Percentiles rank a stretch among this genome's conserved stretches.
Evolutionary conservation across 2,888 invertebrate species (phyloP).

Genomic region (Ormyrus labotus): DNA sequence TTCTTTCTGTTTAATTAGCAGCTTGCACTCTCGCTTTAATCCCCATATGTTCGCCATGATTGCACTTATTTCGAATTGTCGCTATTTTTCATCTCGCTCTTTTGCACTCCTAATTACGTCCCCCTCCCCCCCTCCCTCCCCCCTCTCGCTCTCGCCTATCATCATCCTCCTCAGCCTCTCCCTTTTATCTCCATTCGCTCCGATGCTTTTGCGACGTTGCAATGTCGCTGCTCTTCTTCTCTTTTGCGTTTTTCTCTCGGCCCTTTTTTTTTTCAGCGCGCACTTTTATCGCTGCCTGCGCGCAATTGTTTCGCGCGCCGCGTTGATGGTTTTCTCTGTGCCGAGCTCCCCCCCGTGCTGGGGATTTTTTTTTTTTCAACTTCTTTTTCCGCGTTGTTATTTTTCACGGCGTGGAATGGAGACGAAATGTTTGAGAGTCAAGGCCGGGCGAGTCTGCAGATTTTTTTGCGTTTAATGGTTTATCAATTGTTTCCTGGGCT

Average conservation of each 20-base stretch:
- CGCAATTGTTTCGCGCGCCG: too few relatives aligned
- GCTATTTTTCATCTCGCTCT: constrained; percentile 31
- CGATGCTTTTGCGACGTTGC: constrained; percentile 18
- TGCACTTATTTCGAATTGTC: constrained; percentile 41
- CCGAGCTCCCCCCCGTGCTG: too few relatives aligned
- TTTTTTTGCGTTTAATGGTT: too few relatives aligned
- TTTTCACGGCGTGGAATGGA: too few relatives aligned
- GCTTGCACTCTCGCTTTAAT: not conserved
- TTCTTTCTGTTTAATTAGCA: constrained; percentile 47
- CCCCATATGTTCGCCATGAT: constrained; percentile 18
- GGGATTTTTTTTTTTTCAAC: too few relatives aligned
- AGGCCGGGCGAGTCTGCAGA: too few relatives aligned
- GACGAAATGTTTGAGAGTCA: too few relatives aligned
- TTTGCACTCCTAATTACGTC: constrained; percentile 31
- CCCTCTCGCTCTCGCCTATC: constrained; percentile 16
- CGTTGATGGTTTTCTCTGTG: not conserved
- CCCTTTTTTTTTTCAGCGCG: constrained; percentile 9
- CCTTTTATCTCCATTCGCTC: constrained; percentile 52
- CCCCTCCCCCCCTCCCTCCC: constrained; percentile 16
- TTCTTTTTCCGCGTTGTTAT: too few relatives aligned
- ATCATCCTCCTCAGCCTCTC: constrained; percentile 48
- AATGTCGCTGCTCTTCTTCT: constrained; percentile 5
- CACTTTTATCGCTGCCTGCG: not conserved
- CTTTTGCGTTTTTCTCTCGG: not conserved
- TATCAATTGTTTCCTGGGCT: too few relatives aligned